Evolutionary conservation across 2,113 vertebrate species (phyloP).

Genomic region (Ia io): DNA sequence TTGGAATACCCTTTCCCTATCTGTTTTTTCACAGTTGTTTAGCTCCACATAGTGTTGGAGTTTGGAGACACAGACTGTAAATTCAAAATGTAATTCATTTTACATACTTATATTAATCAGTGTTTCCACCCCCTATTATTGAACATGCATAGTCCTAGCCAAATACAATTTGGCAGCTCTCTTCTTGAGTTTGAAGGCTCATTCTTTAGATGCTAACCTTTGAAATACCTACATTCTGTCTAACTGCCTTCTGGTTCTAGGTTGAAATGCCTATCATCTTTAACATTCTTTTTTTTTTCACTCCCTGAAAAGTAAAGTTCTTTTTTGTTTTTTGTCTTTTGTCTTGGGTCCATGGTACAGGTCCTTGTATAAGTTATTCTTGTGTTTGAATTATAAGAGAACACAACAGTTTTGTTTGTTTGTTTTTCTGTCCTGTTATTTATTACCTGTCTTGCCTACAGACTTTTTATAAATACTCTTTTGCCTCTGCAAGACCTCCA

Average conservation of each 20-base stretch:
- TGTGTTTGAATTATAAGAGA: not conserved
- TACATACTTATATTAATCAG: not conserved
- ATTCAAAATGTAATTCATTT: constrained; percentile 17
- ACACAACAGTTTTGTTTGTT: not conserved
- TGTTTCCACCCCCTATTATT: not conserved
- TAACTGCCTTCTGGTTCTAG: not conserved
- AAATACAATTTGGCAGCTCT: not conserved
- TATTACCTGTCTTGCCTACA: not conserved
- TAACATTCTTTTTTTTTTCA: not conserved
- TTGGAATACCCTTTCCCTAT: not conserved
- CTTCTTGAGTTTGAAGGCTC: not conserved
- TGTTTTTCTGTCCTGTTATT: not conserved
- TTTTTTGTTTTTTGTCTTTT: constrained; percentile 23
- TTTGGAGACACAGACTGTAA: not conserved
- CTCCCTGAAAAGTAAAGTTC: not conserved
- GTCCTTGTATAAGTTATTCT: not conserved
- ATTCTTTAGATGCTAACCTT: not conserved
- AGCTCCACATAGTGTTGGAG: not conserved
- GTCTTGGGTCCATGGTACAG: not conserved
- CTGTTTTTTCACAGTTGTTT: not conserved
- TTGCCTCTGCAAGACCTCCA: not conserved
- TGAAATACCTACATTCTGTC: not conserved
- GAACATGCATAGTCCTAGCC: not conserved
- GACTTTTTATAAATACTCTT: not conserved
- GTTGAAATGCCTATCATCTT: not conserved